These are phyloP conservation scores for Agapornis canus DNA, from an alignment of 2,797 vertebrate species.

Conservation along the genomic window DNA sequence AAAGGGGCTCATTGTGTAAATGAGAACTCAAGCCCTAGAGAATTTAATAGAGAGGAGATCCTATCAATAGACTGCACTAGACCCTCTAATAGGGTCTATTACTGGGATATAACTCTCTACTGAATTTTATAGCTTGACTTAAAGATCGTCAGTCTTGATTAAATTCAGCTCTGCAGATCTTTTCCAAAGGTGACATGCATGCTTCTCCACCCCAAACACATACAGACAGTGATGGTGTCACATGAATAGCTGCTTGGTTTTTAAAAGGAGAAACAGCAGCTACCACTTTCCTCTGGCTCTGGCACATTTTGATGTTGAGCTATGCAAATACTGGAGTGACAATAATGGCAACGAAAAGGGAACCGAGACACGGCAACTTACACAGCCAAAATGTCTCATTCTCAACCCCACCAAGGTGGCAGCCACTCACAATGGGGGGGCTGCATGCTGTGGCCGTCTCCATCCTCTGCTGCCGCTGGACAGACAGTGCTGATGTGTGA, in stretches of 20 bases:
- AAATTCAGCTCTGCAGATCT: conserved; percentile 29
- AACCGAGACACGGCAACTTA: conserved; percentile 45
- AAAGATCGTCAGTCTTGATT: conserved; percentile 12
- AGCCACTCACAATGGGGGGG: neutral
- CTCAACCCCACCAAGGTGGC: neutral
- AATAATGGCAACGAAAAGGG: conserved; percentile 53
- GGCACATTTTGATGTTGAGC: conserved; percentile 51
- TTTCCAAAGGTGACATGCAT: neutral
- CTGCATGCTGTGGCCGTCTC: neutral
- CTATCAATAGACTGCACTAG: conserved; percentile 2
- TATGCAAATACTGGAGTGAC: conserved; percentile 65
- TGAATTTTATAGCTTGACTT: conserved; percentile 15
- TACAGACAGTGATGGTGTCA: neutral
- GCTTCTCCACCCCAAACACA: neutral
- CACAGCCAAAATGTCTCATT: conserved; percentile 45
- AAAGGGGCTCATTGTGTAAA: conserved; percentile 54
- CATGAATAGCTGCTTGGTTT: neutral
- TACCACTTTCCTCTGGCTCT: neutral
- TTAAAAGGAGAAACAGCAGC: neutral
- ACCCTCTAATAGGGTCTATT: conserved; percentile 28
- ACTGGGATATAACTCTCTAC: neutral
- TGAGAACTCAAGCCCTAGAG: conserved; percentile 43
- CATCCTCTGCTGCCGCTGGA: neutral
- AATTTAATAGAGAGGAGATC: conserved; percentile 54
- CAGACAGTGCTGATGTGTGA: neutral